Evolutionary conservation across 2,888 invertebrate genomes (phyloP), one percentile per base, ranked within the genome.

Genomic region (Nineta flava): DNA sequence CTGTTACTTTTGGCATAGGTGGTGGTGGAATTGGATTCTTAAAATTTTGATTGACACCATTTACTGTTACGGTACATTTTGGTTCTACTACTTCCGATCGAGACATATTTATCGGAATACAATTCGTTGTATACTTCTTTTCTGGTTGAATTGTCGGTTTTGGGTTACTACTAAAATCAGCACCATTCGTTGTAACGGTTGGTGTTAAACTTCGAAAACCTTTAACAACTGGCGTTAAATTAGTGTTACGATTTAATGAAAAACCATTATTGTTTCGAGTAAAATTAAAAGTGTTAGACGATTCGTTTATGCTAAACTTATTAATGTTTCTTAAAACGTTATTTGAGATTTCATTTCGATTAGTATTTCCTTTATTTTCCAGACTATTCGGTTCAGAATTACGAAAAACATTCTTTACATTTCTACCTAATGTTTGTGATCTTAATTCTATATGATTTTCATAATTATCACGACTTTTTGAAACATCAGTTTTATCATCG

Each of bases 191-290:
- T 38, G 15, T n/a, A 4, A 38, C 19, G n/a, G 34, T 38, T 35
- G 13, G 45, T 40, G 17, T 44, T 43, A 51, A 44, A 10, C 42
- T 51, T 52, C 57, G 59, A 54, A 69, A 69, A 9, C 68, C 69
- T 53, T 64, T 60, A 9, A 69, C 67, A 32, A 62, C 60, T 3
- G 68, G 68, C 13, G 54, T 55, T 13, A 53, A 34, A 42, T 55
- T 55, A 41, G 31, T 46, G 32, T 40, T 41, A 32, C 47, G 35
- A 35, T 40, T 42, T 9, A 60, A 59, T 26, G 58, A 57, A 52
- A 61, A 62, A 52, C 62, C 62, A 44, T 60, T 60, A 5, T 61
- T 56, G 26, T 7, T 26, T 48, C 63, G 56, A 40, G 57, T 54
- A 19, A 19, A 19, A 9, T 21, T 43, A 2, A 43, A 19, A 2